A percentile compares a stretch with the other conserved stretches of the same genome.
Evolutionary conservation across 2,888 invertebrate species (phyloP).

Genomic region (Loripinus fragilis): DNA sequence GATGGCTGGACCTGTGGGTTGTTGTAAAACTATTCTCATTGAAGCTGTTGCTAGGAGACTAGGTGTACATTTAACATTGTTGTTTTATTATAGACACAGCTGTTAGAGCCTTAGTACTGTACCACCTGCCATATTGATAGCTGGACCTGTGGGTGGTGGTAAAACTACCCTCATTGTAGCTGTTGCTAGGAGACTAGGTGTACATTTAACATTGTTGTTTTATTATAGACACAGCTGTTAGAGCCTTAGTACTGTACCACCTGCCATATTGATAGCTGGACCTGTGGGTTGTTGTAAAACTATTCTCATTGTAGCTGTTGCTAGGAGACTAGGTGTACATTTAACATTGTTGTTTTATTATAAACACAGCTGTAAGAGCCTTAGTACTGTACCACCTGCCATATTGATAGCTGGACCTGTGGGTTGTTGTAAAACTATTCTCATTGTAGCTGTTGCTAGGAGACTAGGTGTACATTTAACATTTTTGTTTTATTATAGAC

Average conservation of each 20-base stretch:
- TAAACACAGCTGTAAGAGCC: constrained; percentile 46
- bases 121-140: constrained; percentile 79
- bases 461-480: too few relatives aligned
- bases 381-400: constrained; percentile 69
- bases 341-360: too few relatives aligned
- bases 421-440: constrained; percentile 82
- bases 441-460: constrained; percentile 80
- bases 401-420: constrained; percentile 82
- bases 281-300: constrained; percentile 83
- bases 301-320: constrained; percentile 78
- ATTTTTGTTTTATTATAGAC: too few relatives aligned
- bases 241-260: constrained; percentile 61
- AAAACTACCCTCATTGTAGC: constrained; percentile 81
- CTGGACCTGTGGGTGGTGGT: constrained; percentile 83
- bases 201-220: constrained; percentile 51
- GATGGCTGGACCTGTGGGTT: constrained; percentile 82
- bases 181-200: too few relatives aligned
- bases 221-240: constrained; percentile 48
- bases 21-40: constrained; percentile 82
- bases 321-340: constrained; percentile 75
- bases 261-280: constrained; percentile 82
- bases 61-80: too few relatives aligned
- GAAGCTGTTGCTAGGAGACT: too few relatives aligned
- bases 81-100: too few relatives aligned
- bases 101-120: constrained; percentile 54